Conservation (phyloP, 64 coral and sea anemone genomes). For the Pocillopora damicornis region DNA sequence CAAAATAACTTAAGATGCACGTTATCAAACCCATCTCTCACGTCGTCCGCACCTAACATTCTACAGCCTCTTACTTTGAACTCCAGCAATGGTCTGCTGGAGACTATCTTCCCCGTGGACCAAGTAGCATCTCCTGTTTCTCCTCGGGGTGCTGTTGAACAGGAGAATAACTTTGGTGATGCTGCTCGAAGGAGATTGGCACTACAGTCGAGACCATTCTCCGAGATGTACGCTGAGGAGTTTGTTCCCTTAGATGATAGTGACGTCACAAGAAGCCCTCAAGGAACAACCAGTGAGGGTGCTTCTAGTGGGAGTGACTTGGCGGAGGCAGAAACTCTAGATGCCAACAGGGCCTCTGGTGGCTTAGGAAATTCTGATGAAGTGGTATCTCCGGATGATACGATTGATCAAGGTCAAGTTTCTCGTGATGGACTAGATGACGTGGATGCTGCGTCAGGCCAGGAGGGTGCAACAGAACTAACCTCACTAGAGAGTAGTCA, state of each 20-base stretch:
- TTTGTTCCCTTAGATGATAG: slow-evolving; percentile 58
- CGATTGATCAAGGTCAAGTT: background rate
- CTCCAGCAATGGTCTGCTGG: slow-evolving; percentile 35
- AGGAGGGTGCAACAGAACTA: background rate
- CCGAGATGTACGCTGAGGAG: slow-evolving; percentile 75
- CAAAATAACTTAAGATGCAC: slow-evolving; percentile 14
- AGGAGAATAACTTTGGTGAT: slow-evolving; percentile 22
- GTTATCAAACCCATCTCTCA: slow-evolving; percentile 64
- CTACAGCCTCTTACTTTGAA: slow-evolving; percentile 67
- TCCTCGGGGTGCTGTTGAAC: slow-evolving; percentile 13
- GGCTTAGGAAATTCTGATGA: slow-evolving; percentile 19
- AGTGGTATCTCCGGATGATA: background rate
- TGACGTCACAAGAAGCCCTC: background rate
- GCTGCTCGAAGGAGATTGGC: slow-evolving; percentile 40
- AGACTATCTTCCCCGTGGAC: slow-evolving; percentile 23
- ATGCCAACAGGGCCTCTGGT: slow-evolving; percentile 16
- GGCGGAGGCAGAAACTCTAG: background rate
- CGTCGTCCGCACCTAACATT: slow-evolving; percentile 77
- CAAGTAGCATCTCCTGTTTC: slow-evolving; percentile 48
- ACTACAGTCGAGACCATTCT: slow-evolving; percentile 65
- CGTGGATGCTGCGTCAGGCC: background rate
- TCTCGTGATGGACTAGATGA: slow-evolving; percentile 1
- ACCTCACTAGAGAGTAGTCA: background rate
- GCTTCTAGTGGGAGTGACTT: background rate
- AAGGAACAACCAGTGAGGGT: slow-evolving; percentile 1